These are phyloP conservation scores for Drosophila sproati DNA, from an alignment of 1,140 invertebrate genomes.

Conservation along the genomic window DNA sequence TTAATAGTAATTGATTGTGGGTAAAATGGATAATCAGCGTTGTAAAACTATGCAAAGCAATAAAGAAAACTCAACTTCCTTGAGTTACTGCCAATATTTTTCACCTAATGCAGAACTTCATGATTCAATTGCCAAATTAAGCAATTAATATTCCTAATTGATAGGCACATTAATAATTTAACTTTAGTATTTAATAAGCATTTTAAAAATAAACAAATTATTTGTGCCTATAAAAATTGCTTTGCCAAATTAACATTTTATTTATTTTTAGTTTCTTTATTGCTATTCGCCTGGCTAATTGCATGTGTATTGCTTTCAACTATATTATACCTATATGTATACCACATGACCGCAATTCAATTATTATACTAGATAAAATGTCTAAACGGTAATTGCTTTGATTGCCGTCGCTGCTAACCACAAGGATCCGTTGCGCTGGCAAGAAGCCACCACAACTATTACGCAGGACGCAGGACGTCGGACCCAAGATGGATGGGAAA, in stretches of 20 bases:
- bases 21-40: conserved; percentile 5
- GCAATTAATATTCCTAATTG: too few relatives aligned
- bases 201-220: too few relatives aligned
- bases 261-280: background rate
- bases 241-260: background rate
- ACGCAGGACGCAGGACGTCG: conserved; percentile 38
- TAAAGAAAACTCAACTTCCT: background rate
- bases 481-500: conserved; percentile 52
- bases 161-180: too few relatives aligned
- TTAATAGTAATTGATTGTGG: conserved; percentile 18
- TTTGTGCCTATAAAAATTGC: background rate
- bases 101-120: too few relatives aligned
- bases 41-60: background rate
- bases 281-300: conserved; percentile 54
- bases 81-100: background rate
- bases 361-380: conserved; percentile 76
- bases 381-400: conserved; percentile 71
- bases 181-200: too few relatives aligned
- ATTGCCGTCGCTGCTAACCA: conserved; percentile 64
- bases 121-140: too few relatives aligned
- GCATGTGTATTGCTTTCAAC: conserved; percentile 72
- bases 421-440: conserved; percentile 31
- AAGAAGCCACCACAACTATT: conserved; percentile 59
- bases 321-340: conserved; percentile 44
- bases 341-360: conserved; percentile 77